Percentiles rank a stretch among this genome's conserved stretches.
phyloP scores from a whole-genome alignment of 1,140 invertebrate species.

The Steinernema feltiae region DNA sequence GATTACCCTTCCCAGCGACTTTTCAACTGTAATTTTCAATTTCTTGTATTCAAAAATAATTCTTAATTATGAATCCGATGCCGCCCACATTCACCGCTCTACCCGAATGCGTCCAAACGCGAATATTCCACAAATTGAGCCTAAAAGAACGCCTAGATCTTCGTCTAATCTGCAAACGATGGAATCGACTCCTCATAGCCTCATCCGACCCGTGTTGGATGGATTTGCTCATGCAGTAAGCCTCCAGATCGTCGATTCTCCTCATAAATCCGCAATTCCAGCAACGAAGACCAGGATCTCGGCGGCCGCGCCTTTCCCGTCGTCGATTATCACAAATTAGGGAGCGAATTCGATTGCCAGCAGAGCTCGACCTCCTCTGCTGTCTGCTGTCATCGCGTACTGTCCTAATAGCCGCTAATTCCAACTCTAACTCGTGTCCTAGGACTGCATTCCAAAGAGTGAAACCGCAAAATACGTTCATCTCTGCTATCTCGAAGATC shows the following conservation, averaged over 20 bases:
- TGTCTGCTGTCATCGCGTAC: not conserved
- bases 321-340: not conserved
- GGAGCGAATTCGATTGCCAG: not conserved
- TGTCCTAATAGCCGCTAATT: not conserved
- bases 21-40: too few relatives aligned
- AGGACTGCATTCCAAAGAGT: not conserved
- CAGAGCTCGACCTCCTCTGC: not conserved
- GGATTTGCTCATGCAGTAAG: not conserved
- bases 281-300: not conserved
- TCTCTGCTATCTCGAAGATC: not conserved
- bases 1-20: too few relatives aligned
- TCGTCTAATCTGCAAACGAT: not conserved
- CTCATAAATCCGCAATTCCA: not conserved
- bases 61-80: too few relatives aligned
- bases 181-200: not conserved
- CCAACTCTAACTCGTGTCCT: not conserved
- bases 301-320: not conserved
- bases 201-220: not conserved
- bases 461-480: not conserved
- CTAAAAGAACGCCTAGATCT: not conserved
- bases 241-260: not conserved
- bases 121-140: not conserved
- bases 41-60: too few relatives aligned
- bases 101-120: not conserved
- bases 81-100: too few relatives aligned